Evolutionary conservation across 2,113 vertebrate species (phyloP), one percentile per base, ranked within the genome.

Genomic region (Salvelinus fontinalis): DNA sequence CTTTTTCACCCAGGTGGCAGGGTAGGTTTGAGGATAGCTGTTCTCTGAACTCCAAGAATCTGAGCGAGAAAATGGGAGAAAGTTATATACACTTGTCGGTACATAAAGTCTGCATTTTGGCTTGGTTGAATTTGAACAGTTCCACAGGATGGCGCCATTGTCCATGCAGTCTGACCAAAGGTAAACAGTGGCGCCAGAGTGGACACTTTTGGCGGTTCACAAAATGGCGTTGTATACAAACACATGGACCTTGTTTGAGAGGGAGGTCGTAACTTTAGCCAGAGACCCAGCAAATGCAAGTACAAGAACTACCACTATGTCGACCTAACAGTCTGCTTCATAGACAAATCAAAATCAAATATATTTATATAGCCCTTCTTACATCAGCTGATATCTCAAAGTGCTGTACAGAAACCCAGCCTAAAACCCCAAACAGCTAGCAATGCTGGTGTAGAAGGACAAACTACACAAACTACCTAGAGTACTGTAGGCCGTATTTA

Each of bases 11-110:
- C 90, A 93, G 1, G 31, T n/a, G 0, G 72, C 16, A 0, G 83
- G 74, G 26, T 91, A 81, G 3, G 77, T 51, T 14, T 81, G 86
- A 2, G 86, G 82, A 1, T 83, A 59, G 76, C 85, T 91, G 59
- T 75, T 91, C 1, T 51, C 74, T 0, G 84, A 93, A 54, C 87
- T 90, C 92, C 93, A 92, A 0, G 92, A 93, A 83, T 92, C 93
- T 93, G 68, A 14, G 54, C 0, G 4, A 20, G 22, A 14, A 31
- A 20, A 20, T 9, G 16, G 4, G 8, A 9, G 1, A 51, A 11
- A 39, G 8, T 8, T 8, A 9, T 39, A 2, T 9, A 39, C 39
- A 39, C 39, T 44, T 44, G 9, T 12, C 39, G 39, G 39, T 44
- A 44, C 39, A 44, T 44, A 44, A 8, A 34, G 39, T 44, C 39